phyloP scores from a whole-genome alignment of 2,113 vertebrate genomes.

The Canis aureus region DNA sequence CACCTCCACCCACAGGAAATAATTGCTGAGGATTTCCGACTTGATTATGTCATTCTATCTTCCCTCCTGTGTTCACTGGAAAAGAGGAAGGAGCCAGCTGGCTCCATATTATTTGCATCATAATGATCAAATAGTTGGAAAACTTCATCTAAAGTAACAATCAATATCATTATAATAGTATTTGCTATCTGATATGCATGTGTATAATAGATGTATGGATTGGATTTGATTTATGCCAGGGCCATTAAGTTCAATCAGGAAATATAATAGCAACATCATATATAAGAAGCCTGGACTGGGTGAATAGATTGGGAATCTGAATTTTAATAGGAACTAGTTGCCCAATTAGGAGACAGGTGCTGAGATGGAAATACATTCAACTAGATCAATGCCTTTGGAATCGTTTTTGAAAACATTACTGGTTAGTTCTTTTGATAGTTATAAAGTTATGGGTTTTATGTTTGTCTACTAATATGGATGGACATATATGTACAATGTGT shows the following conservation, averaged over 20 bases:
- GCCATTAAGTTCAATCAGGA: constrained; percentile 11
- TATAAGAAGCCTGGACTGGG: not conserved
- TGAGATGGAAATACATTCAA: not conserved
- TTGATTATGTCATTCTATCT: not conserved
- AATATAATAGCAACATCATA: not conserved
- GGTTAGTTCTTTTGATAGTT: not conserved
- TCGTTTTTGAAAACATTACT: not conserved
- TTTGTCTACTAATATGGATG: not conserved
- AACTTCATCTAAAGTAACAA: constrained; percentile 62
- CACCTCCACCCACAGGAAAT: not conserved
- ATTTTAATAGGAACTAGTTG: not conserved
- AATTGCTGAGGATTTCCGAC: not conserved
- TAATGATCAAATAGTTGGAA: constrained; percentile 11
- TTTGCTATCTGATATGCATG: not conserved
- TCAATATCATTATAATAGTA: not conserved
- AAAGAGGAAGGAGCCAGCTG: not conserved
- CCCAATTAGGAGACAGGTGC: not conserved
- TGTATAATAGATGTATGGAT: not conserved
- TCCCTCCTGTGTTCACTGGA: not conserved
- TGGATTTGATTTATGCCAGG: not conserved
- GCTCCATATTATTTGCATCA: not conserved
- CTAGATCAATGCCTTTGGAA: not conserved
- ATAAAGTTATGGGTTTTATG: not conserved
- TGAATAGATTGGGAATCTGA: not conserved
- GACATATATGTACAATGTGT: not conserved